Conservation (phyloP, 92 coral and sea anemone species). For the Umimayanthus kanabou region DNA sequence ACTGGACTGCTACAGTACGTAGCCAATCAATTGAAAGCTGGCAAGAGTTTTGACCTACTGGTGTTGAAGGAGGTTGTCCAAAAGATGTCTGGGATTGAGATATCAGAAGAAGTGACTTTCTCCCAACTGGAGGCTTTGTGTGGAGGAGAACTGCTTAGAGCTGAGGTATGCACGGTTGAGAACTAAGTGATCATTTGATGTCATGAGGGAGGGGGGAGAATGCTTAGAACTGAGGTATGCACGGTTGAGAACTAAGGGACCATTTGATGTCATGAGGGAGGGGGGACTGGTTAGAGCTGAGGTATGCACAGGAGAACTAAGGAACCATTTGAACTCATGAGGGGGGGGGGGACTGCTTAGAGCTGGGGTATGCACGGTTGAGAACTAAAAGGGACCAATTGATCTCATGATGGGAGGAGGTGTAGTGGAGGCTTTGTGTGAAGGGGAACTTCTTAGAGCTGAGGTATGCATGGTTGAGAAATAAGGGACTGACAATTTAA, state of each 20-base stretch:
- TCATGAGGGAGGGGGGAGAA: slow-evolving; percentile 11
- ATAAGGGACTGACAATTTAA: too few relatives aligned
- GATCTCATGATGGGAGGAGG: too few relatives aligned
- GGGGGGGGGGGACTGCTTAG: too few relatives aligned
- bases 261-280: too few relatives aligned
- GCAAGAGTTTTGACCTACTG: slow-evolving; percentile 94
- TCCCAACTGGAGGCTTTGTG: slow-evolving; percentile 92
- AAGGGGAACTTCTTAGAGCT: slow-evolving; percentile 93
- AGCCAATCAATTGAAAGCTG: slow-evolving; percentile 93
- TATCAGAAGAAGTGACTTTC: slow-evolving; percentile 96
- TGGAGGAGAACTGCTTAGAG: slow-evolving; percentile 94
- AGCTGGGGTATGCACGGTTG: too few relatives aligned
- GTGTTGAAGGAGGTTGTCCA: slow-evolving; percentile 95
- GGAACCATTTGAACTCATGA: too few relatives aligned
- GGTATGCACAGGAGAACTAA: too few relatives aligned
- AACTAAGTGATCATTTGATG: too few relatives aligned
- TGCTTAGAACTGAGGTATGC: too few relatives aligned
- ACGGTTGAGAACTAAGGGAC: too few relatives aligned
- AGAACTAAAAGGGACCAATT: too few relatives aligned
- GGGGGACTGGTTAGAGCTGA: too few relatives aligned
- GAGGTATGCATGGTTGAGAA: slow-evolving; percentile 60
- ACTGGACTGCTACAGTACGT: slow-evolving; percentile 97
- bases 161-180: slow-evolving; percentile 66
- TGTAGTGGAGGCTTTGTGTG: slow-evolving; percentile 94
- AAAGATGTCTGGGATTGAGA: slow-evolving; percentile 98